Percentiles rank a stretch among this genome's conserved stretches.
Conservation (phyloP, 1,140 invertebrate species). For the Rhyacophila brunnea region DNA sequence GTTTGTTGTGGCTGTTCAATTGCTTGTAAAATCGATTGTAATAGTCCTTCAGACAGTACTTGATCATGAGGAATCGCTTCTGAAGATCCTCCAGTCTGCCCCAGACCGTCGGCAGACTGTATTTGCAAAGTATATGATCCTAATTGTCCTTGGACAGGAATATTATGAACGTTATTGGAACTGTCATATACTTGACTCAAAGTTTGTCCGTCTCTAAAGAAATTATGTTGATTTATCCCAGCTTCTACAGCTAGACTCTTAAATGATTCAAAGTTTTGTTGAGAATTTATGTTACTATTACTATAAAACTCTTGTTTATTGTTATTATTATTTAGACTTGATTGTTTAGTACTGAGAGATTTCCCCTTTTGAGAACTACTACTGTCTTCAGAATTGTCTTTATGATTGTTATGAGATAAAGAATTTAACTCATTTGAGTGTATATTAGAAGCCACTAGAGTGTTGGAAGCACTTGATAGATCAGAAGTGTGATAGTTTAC, state of each 20-base stretch:
- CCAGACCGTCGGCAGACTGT: slow-evolving; percentile 58
- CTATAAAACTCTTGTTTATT: too few species aligned
- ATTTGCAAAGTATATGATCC: slow-evolving; percentile 73
- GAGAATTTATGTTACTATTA: too few species aligned
- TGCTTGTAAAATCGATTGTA: slow-evolving; percentile 74
- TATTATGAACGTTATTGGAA: slow-evolving; percentile 47
- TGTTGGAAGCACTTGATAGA: slow-evolving; percentile 43
- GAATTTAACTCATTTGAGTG: slow-evolving; percentile 21
- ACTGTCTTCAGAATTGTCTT: background rate
- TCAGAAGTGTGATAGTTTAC: slow-evolving; percentile 42
- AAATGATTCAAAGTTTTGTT: slow-evolving; percentile 38
- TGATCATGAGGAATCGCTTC: slow-evolving; percentile 65
- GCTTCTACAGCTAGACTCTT: background rate
- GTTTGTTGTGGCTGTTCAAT: slow-evolving; percentile 61
- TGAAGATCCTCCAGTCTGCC: slow-evolving; percentile 45
- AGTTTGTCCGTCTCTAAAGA: too few species aligned
- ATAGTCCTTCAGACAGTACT: slow-evolving; percentile 70
- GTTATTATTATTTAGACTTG: too few species aligned
- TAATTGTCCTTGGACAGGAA: slow-evolving; percentile 61
- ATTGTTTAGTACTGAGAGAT: slow-evolving; percentile 34
- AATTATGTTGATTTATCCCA: slow-evolving; percentile 13
- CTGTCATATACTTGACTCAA: slow-evolving; percentile 1
- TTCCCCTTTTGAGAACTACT: slow-evolving; percentile 41
- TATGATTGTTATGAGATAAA: slow-evolving; percentile 11
- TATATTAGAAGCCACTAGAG: slow-evolving; percentile 36